Evolutionary conservation across 2,888 invertebrate species (phyloP), one percentile per base, ranked within the genome.

Genomic region (Harpagoxenus sublaevis): DNA sequence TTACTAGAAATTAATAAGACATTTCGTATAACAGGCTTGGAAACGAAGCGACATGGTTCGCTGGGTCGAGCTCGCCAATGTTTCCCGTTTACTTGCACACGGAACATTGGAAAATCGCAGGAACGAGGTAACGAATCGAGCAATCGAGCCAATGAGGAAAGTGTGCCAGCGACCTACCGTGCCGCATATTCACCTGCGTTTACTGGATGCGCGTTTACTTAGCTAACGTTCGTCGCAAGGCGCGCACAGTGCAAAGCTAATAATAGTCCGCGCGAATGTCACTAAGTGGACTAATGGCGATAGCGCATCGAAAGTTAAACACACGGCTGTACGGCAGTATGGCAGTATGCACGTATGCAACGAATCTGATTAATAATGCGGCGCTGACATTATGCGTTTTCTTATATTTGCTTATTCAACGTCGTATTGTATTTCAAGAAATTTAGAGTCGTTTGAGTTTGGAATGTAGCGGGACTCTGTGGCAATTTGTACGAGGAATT

Each of bases 161-260:
- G 94, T 94, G 92, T 93, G 94, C 90, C 94, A 93, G 87, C 90
- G 92, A 93, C 92, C 92, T 92, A 92, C 90, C 91, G 68, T 66
- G 45, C 75, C 84, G 73, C 89, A 84, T 89, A 86, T 89, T 48
- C 71, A 68, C 62, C 39, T 62, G 79, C 15, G 39, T 63, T 45
- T 48, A 28, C 66, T 48, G 55, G 84, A 70, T 68, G 48, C 75
- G 66, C 74, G 48, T 31, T 35, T 75, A 65, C 12, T 68, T 63
- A 60, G 65, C 75, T 53, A 39, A 57, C 62, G 53, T 35, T 31
- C 39, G 71, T 82, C 60, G 39, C 15, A 31, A 65, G 28, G 42
- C 12, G 15, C 48, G 28, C 45, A 39, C 55, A 23, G 65, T 42
- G 63, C 23, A n/a, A 65, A 65, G 23, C 66, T 57, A 62, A 48